phyloP scores from a whole-genome alignment of 2,113 vertebrate species.

The Scytalopus superciliaris region DNA sequence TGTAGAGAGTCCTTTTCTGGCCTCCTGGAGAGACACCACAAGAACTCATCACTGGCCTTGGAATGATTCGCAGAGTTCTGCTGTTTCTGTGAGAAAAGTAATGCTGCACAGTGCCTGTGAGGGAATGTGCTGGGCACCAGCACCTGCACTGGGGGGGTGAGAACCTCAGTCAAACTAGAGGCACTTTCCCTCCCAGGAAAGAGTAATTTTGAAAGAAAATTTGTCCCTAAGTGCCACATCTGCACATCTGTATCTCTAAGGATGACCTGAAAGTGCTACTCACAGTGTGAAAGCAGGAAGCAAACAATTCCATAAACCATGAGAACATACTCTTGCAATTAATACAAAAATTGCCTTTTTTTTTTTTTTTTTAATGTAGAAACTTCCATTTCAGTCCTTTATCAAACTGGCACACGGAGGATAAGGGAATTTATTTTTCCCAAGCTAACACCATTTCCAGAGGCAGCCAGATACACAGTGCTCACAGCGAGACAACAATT shows the following conservation, averaged over 20 bases:
- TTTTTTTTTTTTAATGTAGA: background rate
- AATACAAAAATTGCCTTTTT: background rate
- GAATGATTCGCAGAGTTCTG: background rate
- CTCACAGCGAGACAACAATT: background rate
- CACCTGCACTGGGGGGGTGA: background rate
- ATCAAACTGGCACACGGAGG: background rate
- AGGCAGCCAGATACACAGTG: background rate
- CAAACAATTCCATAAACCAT: background rate
- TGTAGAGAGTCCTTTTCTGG: background rate
- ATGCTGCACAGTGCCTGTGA: background rate
- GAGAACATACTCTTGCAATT: background rate
- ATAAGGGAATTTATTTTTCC: background rate
- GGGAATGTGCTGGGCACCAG: background rate
- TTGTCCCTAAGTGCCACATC: background rate
- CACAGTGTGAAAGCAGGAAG: background rate
- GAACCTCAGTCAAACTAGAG: background rate
- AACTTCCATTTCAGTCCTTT: background rate
- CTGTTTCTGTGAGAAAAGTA: background rate
- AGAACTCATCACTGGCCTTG: background rate
- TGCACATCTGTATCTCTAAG: background rate
- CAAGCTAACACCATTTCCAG: background rate
- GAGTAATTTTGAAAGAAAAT: background rate
- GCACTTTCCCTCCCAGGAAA: background rate
- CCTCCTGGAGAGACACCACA: background rate
- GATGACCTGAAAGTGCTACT: background rate